Evolutionary conservation across 2,888 invertebrate genomes (phyloP).

Genomic region (Girardia tigrina): DNA sequence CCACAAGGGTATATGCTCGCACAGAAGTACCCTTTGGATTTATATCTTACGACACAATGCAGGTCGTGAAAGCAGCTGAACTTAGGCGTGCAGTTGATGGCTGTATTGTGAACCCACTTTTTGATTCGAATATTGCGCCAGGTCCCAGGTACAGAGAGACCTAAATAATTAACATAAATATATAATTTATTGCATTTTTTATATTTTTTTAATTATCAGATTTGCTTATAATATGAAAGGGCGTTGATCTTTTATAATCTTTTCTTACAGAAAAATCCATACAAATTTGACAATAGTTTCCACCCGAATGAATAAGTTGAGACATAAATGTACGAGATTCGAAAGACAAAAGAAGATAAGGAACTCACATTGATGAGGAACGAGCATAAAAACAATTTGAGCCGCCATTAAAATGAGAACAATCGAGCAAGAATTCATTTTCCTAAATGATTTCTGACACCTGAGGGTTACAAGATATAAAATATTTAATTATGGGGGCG

Average conservation of each 20-base stretch:
- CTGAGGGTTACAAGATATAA: neutral
- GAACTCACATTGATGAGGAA: neutral
- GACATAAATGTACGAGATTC: neutral
- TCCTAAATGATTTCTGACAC: neutral
- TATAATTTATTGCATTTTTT: no score
- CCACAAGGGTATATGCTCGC: constrained; percentile 28
- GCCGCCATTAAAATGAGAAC: neutral
- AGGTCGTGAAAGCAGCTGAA: constrained; percentile 27
- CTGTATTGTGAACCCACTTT: constrained; percentile 9
- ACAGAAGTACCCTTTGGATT: constrained; percentile 21
- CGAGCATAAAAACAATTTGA: neutral
- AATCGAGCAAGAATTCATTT: neutral
- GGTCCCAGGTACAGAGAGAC: neutral
- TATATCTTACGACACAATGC: constrained; percentile 18
- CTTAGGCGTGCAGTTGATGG: constrained; percentile 24
- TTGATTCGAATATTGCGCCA: neutral
- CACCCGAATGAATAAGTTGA: no score
- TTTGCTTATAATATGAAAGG: no score
- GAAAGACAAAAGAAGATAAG: neutral
- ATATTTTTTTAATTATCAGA: no score
- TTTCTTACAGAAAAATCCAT: no score
- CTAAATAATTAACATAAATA: neutral
- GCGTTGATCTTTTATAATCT: no score
- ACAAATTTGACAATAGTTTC: no score
- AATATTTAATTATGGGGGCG: neutral